These are phyloP conservation scores for Oxyura jamaicensis DNA, from an alignment of 2,113 vertebrate genomes.

Conservation along the genomic window DNA sequence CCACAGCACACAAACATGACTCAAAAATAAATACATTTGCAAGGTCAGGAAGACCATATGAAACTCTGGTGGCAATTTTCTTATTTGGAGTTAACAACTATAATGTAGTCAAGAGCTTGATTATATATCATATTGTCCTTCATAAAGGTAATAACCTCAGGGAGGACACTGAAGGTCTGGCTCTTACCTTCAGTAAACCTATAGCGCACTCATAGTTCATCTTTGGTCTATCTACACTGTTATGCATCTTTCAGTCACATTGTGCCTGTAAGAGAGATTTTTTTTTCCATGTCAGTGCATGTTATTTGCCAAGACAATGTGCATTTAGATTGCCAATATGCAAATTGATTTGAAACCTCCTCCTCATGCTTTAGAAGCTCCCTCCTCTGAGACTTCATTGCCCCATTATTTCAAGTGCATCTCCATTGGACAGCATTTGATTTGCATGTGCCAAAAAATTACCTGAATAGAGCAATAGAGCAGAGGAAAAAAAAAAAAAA, in stretches of 20 bases:
- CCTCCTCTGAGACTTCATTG: background rate
- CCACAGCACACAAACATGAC: background rate
- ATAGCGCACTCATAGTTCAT: background rate
- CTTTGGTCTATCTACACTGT: background rate
- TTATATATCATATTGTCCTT: background rate
- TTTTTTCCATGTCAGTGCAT: background rate
- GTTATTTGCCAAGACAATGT: background rate
- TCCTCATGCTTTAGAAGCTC: background rate
- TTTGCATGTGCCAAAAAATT: background rate
- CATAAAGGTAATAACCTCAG: background rate
- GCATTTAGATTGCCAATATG: background rate
- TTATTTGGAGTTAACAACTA: background rate
- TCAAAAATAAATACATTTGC: background rate
- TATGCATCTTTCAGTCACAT: background rate
- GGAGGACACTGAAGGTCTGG: background rate
- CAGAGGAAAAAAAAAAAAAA: accelerated
- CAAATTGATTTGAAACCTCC: background rate
- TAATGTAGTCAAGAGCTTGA: background rate
- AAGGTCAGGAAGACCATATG: background rate
- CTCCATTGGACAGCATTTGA: background rate
- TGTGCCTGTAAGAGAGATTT: no score
- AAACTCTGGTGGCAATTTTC: background rate
- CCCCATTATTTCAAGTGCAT: background rate
- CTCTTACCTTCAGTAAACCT: background rate
- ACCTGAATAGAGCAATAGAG: background rate